Percentiles rank a stretch among this genome's conserved stretches.
phyloP scores from a whole-genome alignment of 2,888 invertebrate species.

The Conus canariensis region DNA sequence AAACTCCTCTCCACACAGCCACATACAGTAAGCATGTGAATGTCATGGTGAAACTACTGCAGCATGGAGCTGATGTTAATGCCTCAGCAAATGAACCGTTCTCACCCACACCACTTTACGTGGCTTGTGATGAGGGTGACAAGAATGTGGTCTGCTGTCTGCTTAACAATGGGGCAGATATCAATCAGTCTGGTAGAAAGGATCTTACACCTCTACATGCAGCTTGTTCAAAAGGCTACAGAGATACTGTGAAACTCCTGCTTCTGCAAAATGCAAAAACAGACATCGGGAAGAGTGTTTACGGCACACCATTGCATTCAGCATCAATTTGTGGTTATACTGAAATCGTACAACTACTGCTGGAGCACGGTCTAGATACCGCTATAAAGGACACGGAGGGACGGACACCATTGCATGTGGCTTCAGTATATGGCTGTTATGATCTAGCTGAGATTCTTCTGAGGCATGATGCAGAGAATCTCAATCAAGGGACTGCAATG shows the following conservation, averaged over 20 bases:
- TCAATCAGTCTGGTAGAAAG: background rate
- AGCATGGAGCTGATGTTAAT: background rate
- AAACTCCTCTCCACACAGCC: background rate
- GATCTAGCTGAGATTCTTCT: background rate
- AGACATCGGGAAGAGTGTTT: background rate
- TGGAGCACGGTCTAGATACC: background rate
- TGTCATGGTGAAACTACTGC: background rate
- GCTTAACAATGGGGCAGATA: background rate
- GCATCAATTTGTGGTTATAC: background rate
- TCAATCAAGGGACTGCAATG: background rate
- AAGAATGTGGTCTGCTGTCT: background rate
- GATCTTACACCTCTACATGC: background rate
- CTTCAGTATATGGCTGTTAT: background rate
- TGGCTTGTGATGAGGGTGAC: background rate
- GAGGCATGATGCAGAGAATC: background rate
- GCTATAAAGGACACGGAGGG: background rate
- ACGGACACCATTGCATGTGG: constrained; percentile 17
- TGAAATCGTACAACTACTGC: background rate
- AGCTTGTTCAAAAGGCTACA: background rate
- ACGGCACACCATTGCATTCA: background rate
- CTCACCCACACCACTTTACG: background rate
- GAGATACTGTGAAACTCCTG: too few relatives aligned
- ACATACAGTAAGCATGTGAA: background rate
- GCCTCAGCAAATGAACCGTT: background rate
- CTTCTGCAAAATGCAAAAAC: too few relatives aligned